Base-by-base conservation (phyloP, 2,797 vertebrate genomes). In the Discoglossus pictus region DNA sequence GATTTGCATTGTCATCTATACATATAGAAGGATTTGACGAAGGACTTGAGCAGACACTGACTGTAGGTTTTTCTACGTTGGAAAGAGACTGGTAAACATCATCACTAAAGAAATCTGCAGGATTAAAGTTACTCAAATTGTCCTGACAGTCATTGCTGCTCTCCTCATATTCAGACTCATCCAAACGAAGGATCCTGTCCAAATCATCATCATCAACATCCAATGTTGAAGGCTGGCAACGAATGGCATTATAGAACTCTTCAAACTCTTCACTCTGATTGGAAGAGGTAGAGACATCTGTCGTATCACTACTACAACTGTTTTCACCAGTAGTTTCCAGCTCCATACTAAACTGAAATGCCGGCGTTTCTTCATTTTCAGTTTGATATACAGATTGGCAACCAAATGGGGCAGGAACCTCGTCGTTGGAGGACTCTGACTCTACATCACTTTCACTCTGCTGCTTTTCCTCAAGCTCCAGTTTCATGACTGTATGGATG, bases 221-320 rank as follows among this genome's bases (percentile, higher is more conserved):
- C 0, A 91, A 85, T 56, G 86, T 84, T 2, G 84, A 86, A 36
- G 77, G 89, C 27, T 85, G 85, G 0, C 86, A 80, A 3, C 79
- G 83, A 0, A 50, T 80, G 6, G 77, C 82, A 67, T 80, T 81
- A 0, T 80, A 84, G 20, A 73, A 78, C 0, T 76, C 78, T 25
- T 92, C 90, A 0, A 79, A 88, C 75, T 91, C 88, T 82, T 96
- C 94, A 0, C 91, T 93, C 47, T 88, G 84, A 43, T 84, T 83
- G 0, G 94, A 94, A 0, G 90, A 95, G 48, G 86, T 86, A 0
- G 88, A 96, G 4, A 93, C 95, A 69, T 97, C 94, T 0, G 93
- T 97, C 93, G 93, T 97, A 76, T 96, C 92, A 0, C 96, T 98
- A 84, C 94, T 93, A 76, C 93, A 98, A 75, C 96, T 98, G 88